Evolutionary conservation across 2,888 invertebrate genomes (phyloP), one percentile per base, ranked within the genome.

Genomic region (Panzeria rudis): DNA sequence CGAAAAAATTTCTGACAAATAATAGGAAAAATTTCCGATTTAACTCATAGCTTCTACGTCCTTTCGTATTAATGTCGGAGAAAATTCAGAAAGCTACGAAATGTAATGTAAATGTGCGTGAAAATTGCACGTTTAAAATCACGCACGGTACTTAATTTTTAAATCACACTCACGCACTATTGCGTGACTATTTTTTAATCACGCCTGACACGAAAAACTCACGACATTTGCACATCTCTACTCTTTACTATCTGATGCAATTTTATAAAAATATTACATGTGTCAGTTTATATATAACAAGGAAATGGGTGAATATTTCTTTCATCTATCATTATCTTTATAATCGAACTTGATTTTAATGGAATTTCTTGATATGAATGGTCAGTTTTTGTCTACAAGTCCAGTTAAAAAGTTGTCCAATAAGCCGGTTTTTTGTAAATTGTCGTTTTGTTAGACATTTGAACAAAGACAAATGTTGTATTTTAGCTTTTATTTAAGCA

Each of bases 161-260:
- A n/a, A n/a, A n/a, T n/a, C n/a, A n/a, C n/a, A n/a, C n/a, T n/a
- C n/a, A n/a, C n/a, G n/a, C n/a, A n/a, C n/a, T n/a, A n/a, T n/a
- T n/a, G n/a, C n/a, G n/a, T n/a, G n/a, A n/a, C n/a, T n/a, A n/a
- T n/a, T n/a, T n/a, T n/a, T n/a, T n/a, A n/a, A n/a, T n/a, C n/a
- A n/a, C n/a, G n/a, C n/a, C n/a, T n/a, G n/a, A n/a, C n/a, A n/a
- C n/a, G n/a, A n/a, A n/a, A n/a, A n/a, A n/a, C n/a, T n/a, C n/a
- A n/a, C n/a, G n/a, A n/a, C n/a, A n/a, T n/a, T n/a, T n/a, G n/a
- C n/a, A n/a, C n/a, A n/a, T n/a, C n/a, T n/a, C n/a, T n/a, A 73
- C 73, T 80, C 80, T 52, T 59, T 41, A 66, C 29, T 59, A 59
- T 23, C 80, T 80, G 73, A 80, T 80, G 80, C 56, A 80, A 80